These are phyloP conservation scores for Antechinus flavipes DNA, from an alignment of 2,113 vertebrate genomes.

Conservation along the genomic window DNA sequence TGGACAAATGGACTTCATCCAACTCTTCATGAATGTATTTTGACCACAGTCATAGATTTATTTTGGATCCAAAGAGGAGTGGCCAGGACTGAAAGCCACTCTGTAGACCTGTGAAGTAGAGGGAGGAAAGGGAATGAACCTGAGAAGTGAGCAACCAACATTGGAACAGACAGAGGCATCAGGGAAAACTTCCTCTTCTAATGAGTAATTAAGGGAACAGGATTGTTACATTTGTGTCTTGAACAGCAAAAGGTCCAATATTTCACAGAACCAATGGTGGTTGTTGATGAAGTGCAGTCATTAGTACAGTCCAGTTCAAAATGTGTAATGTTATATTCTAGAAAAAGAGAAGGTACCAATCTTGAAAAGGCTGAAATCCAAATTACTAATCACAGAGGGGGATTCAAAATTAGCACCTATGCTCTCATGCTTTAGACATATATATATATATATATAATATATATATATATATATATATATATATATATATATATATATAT, in stretches of 20 bases:
- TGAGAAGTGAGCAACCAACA: background rate
- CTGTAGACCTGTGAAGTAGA: background rate
- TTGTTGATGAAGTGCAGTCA: background rate
- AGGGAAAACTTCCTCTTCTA: background rate
- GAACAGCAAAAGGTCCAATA: background rate
- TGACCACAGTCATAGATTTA: background rate
- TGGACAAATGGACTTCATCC: background rate
- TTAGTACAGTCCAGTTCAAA: background rate
- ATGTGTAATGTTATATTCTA: background rate
- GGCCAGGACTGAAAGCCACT: background rate
- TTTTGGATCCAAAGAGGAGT: background rate
- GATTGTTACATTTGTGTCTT: background rate
- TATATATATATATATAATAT: background rate
- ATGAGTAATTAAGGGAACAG: background rate
- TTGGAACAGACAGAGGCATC: background rate
- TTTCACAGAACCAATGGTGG: fast-evolving
- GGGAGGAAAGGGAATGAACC: background rate
- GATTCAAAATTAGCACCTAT: background rate
- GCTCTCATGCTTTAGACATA: background rate
- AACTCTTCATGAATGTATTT: background rate
- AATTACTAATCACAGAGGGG: background rate
- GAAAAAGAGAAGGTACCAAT: background rate
- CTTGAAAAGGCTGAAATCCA: background rate
- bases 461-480: no score
- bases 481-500: no score